These are phyloP conservation scores for Gadopsis bispinosus DNA, from an alignment of 2,797 vertebrate genomes.

Conservation along the genomic window DNA sequence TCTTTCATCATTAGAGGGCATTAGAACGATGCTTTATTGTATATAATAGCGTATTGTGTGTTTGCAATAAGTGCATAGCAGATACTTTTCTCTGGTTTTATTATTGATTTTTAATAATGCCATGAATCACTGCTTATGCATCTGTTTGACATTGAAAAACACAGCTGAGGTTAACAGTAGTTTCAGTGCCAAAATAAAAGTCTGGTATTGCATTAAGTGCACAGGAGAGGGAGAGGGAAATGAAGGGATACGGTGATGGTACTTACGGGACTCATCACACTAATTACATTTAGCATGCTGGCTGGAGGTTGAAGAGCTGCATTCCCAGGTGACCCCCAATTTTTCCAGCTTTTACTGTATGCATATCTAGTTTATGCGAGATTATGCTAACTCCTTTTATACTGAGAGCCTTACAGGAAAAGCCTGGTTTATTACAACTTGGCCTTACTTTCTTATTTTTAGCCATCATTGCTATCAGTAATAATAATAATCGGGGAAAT, in stretches of 20 bases:
- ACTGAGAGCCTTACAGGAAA: conserved; percentile 16
- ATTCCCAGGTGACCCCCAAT: conserved; percentile 60
- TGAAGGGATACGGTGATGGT: conserved; percentile 48
- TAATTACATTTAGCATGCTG: conserved; percentile 80
- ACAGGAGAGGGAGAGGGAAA: conserved; percentile 39
- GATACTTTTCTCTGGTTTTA: conserved; percentile 43
- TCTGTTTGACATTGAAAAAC: conserved; percentile 57
- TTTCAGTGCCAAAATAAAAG: conserved; percentile 51
- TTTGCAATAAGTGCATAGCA: conserved; percentile 22
- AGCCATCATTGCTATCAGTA: background rate
- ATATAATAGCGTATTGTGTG: conserved; percentile 20
- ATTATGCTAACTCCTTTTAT: conserved; percentile 43
- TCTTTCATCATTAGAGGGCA: conserved; percentile 41
- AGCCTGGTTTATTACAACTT: background rate
- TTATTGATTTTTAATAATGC: conserved; percentile 58
- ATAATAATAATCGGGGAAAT: background rate
- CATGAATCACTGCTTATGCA: conserved; percentile 54
- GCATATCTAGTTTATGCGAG: conserved; percentile 44
- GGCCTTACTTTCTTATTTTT: background rate
- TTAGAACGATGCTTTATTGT: conserved; percentile 28
- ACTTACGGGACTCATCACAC: conserved; percentile 64
- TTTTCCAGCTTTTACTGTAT: conserved; percentile 64
- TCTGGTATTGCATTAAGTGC: conserved; percentile 52
- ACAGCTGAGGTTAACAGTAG: conserved; percentile 52
- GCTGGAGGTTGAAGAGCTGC: conserved; percentile 66